A percentile compares a stretch with the other conserved stretches of the same genome.
These are phyloP conservation scores for Pseudorhombus dupliciocellatus DNA, from an alignment of 2,113 vertebrate genomes.

Conservation along the genomic window DNA sequence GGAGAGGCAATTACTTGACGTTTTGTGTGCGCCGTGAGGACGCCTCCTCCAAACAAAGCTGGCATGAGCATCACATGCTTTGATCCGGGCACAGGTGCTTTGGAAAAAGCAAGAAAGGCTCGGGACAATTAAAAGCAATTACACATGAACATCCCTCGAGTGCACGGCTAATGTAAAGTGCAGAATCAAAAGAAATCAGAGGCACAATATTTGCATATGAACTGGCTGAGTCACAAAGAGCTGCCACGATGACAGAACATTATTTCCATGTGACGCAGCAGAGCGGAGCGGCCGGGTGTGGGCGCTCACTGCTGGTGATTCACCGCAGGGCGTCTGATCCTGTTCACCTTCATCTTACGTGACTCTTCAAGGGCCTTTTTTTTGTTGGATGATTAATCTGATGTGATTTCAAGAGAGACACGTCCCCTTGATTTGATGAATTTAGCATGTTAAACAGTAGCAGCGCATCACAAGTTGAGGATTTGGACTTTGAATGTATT, in stretches of 20 bases:
- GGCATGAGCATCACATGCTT: slow-evolving; percentile 76
- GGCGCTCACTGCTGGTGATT: slow-evolving; percentile 18
- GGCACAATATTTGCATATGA: slow-evolving; percentile 77
- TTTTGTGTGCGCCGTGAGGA: slow-evolving; percentile 61
- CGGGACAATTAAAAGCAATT: slow-evolving; percentile 78
- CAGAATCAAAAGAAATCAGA: slow-evolving; percentile 79
- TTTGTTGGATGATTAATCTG: neutral
- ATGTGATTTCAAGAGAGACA: neutral
- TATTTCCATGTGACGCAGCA: slow-evolving; percentile 64
- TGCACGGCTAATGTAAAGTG: slow-evolving; percentile 3
- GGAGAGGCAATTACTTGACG: slow-evolving; percentile 67
- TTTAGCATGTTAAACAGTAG: neutral
- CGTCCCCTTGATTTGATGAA: neutral
- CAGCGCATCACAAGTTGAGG: neutral
- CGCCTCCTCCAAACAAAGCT: slow-evolving; percentile 72
- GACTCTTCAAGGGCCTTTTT: slow-evolving; percentile 1
- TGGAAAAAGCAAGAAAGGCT: slow-evolving; percentile 70
- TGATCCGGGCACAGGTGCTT: slow-evolving; percentile 82
- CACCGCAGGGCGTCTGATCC: neutral
- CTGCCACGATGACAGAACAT: slow-evolving; percentile 48
- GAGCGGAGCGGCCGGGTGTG: neutral
- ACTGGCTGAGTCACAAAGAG: slow-evolving; percentile 76
- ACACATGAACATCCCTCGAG: slow-evolving; percentile 75
- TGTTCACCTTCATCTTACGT: slow-evolving; percentile 1
- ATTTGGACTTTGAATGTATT: too few species aligned